A percentile compares a stretch with the other conserved stretches of the same genome.
phyloP scores from a whole-genome alignment of 2,888 invertebrate genomes.

The Noctua janthina region DNA sequence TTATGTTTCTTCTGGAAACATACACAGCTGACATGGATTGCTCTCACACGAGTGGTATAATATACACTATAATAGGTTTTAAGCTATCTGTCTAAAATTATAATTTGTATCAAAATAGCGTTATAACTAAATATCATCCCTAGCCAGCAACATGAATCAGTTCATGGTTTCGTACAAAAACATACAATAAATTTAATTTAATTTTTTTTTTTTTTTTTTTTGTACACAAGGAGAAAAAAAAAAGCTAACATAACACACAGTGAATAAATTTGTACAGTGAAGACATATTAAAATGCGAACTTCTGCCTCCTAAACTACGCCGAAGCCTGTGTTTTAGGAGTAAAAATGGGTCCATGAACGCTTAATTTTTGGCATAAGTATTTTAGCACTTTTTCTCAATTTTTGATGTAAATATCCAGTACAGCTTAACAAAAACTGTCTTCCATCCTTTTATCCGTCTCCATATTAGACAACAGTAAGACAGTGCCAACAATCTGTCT shows the following conservation, averaged over 20 bases:
- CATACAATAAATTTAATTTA: neutral
- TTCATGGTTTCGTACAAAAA: neutral
- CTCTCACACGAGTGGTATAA: neutral
- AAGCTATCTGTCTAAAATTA: neutral
- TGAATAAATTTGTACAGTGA: too few species aligned
- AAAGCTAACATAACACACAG: too few species aligned
- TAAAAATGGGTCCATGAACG: neutral
- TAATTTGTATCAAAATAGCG: neutral
- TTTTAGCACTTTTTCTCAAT: neutral
- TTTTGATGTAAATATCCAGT: neutral
- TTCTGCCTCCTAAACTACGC: too few species aligned
- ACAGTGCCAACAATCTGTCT: conserved; percentile 80
- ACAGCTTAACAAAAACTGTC: neutral
- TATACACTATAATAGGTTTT: too few species aligned
- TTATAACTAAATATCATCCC: neutral
- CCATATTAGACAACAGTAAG: conserved; percentile 62
- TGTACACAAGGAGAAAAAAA: too few species aligned
- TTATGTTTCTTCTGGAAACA: neutral
- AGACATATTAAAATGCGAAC: too few species aligned
- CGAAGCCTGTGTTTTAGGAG: too few species aligned
- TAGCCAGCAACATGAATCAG: neutral
- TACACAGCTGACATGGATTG: neutral
- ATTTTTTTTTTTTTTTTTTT: too few species aligned
- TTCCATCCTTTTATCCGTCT: conserved; percentile 32
- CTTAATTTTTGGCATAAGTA: neutral